phyloP scores from a whole-genome alignment of 2,113 vertebrate genomes.

The Corythornis madagascariensis region DNA sequence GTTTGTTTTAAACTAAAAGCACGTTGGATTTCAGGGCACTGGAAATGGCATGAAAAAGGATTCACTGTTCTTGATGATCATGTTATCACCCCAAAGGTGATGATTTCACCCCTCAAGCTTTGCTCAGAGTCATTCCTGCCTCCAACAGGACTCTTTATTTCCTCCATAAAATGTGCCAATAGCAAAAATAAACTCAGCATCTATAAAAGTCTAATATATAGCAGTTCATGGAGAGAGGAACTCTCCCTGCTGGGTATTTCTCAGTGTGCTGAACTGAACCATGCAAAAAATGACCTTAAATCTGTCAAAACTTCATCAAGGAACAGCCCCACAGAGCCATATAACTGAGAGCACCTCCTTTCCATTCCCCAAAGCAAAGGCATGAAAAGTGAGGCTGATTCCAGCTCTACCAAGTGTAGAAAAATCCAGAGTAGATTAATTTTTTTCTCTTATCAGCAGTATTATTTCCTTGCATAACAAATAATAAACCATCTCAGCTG shows the following conservation, averaged over 20 bases:
- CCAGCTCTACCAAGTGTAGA: not conserved
- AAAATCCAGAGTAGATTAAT: not conserved
- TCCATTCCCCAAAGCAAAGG: slow-evolving; percentile 9
- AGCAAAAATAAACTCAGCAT: not conserved
- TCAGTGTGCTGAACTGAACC: slow-evolving; percentile 22
- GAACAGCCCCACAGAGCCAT: slow-evolving; percentile 10
- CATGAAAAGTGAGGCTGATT: slow-evolving; percentile 28
- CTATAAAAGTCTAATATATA: not conserved
- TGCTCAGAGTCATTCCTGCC: not conserved
- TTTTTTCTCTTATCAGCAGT: not conserved
- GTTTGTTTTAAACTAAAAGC: not conserved
- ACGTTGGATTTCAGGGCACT: not conserved
- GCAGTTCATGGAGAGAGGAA: not conserved
- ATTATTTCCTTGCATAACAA: not conserved
- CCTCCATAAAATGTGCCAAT: not conserved
- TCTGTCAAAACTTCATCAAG: slow-evolving; percentile 60
- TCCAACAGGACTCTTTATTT: not conserved
- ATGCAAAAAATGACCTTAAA: slow-evolving; percentile 34
- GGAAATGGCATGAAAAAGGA: not conserved
- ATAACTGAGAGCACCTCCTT: slow-evolving; percentile 33
- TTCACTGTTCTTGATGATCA: not conserved
- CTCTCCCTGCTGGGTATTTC: slow-evolving; percentile 29
- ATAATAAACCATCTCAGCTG: slow-evolving; percentile 29
- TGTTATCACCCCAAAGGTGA: not conserved
- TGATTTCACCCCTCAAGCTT: not conserved